These are phyloP conservation scores for Onychorhynchus coronatus DNA, from an alignment of 2,113 vertebrate species.

Conservation along the genomic window DNA sequence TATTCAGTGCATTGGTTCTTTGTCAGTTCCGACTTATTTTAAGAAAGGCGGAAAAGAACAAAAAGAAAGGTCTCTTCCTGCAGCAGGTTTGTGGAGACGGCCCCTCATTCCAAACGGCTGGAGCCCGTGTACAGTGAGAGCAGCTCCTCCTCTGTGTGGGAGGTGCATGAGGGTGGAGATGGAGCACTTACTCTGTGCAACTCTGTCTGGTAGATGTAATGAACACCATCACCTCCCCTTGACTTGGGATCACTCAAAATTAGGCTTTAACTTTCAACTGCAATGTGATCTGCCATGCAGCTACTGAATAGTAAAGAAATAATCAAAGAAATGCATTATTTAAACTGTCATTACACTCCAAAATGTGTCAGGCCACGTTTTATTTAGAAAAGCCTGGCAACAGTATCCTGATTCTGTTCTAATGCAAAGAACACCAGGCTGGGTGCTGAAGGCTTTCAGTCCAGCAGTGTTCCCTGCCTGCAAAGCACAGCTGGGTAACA, in stretches of 20 bases:
- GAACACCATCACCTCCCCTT: background rate
- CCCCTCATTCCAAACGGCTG: background rate
- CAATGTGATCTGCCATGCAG: background rate
- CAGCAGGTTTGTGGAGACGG: background rate
- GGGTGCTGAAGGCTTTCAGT: background rate
- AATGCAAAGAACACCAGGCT: background rate
- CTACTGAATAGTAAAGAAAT: background rate
- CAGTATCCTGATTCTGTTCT: background rate
- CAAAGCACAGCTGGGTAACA: background rate
- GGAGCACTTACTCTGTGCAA: background rate
- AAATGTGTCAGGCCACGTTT: background rate
- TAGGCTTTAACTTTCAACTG: background rate
- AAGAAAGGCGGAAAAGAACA: background rate
- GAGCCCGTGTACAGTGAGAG: background rate
- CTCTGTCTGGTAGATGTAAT: background rate
- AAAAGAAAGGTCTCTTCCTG: background rate
- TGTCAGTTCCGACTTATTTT: background rate
- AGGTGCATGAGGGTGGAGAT: background rate
- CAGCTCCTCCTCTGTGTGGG: background rate
- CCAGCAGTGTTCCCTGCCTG: background rate
- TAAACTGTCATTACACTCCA: background rate
- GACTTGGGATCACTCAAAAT: background rate
- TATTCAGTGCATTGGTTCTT: background rate
- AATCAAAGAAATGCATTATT: conserved; percentile 22
- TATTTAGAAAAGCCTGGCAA: background rate